A percentile compares a stretch with the other conserved stretches of the same genome.
Conservation (phyloP, 23 tunicate genomes). For the Diplosoma virens region DNA sequence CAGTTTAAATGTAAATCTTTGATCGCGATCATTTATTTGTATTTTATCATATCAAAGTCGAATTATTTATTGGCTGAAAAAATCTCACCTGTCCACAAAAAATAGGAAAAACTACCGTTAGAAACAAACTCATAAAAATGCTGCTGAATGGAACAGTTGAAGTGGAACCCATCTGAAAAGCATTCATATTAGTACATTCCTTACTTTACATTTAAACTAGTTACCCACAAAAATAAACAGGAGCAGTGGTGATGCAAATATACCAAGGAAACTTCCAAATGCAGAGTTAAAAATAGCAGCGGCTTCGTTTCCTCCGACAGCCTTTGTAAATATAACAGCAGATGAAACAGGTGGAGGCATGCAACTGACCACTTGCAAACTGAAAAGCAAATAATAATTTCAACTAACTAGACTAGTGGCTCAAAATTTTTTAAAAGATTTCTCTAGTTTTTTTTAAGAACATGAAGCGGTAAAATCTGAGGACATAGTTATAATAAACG, state of each 20-base stretch:
- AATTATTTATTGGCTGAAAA: neutral
- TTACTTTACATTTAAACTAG: neutral
- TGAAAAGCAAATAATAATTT: too few relatives aligned
- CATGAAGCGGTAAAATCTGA: too few relatives aligned
- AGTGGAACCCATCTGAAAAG: slow-evolving; percentile 85
- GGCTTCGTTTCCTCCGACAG: slow-evolving; percentile 98
- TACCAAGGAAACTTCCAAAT: slow-evolving; percentile 94
- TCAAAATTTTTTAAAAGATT: too few relatives aligned
- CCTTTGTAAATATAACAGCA: slow-evolving; percentile 94
- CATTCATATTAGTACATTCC: neutral
- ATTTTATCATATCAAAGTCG: neutral
- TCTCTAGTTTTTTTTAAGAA: too few relatives aligned
- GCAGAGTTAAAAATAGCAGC: slow-evolving; percentile 99
- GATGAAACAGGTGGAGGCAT: slow-evolving; percentile 99
- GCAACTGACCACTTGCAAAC: slow-evolving; percentile 93
- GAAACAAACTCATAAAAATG: slow-evolving; percentile 69
- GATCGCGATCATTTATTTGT: too few relatives aligned
- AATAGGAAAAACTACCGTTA: slow-evolving; percentile 92
- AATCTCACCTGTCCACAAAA: slow-evolving; percentile 78
- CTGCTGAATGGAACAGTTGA: slow-evolving; percentile 77
- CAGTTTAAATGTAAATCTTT: too few relatives aligned
- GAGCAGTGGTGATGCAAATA: slow-evolving; percentile 77
- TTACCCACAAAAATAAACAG: slow-evolving; percentile 79
- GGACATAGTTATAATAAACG: too few relatives aligned
- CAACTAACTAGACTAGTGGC: too few relatives aligned